Base-by-base conservation (phyloP, 2,888 invertebrate species). In the Hypolimnas misippus region DNA sequence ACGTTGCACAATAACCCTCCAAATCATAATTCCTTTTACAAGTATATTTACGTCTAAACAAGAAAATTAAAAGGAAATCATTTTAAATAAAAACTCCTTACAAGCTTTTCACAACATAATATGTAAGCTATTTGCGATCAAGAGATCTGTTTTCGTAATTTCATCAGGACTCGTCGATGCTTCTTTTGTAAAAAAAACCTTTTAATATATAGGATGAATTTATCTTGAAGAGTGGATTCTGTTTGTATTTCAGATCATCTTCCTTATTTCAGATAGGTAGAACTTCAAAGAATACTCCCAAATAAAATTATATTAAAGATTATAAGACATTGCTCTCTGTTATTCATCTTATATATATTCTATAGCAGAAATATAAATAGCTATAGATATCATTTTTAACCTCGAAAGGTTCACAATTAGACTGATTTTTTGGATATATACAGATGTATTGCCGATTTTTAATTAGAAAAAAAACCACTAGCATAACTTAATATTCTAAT, bases 151-250 rank as follows among this genome's bases (percentile, higher is more conserved):
- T 75, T 71, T 70, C 57, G 59, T 74, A 73, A 71, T 73, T 73
- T 71, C 68, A 71, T 74, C 69, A 70, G 69, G 73, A 70, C 57
- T 67, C 65, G 70, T 66, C 74, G 65, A 73, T 73, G 73, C 71
- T 74, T 75, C 75, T 76, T 76, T 78, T 72, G 70, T 69, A 25
- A 25, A 25, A 73, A 71, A 69, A 71, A 65, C 71, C 72, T 74
- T 73, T 73, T 75, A 78, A 74, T 77, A 76, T 83, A 78, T 73
- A 75, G 74, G 76, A 78, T 80, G 78, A 78, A 80, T 80, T 79
- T 79, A 76, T 78, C 72, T 72, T 58, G 66, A 70, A 75, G 73
- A 74, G 77, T 76, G 73, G 76, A 67, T 68, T 68, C 76, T 76
- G 59, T 79, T 78, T 78, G 78, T 76, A 74, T 76, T 70, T 74